A percentile compares a stretch with the other conserved stretches of the same genome.
Conservation (phyloP, 1,140 invertebrate genomes). For the Muscidifurax raptorellus region DNA sequence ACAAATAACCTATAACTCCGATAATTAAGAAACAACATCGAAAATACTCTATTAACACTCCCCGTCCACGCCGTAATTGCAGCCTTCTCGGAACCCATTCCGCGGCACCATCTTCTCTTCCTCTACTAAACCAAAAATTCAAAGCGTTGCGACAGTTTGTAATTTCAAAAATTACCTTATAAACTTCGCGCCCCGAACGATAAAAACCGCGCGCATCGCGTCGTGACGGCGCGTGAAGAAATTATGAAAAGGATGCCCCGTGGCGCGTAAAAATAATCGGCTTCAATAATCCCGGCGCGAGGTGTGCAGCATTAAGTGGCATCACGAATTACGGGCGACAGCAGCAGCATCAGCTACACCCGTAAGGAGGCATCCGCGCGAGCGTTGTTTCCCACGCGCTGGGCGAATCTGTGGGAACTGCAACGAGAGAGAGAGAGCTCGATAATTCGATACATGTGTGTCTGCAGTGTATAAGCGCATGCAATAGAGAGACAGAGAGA, state of each 20-base stretch:
- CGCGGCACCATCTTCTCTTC: neutral
- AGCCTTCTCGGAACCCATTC: neutral
- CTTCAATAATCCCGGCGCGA: neutral
- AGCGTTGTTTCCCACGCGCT: constrained; percentile 39
- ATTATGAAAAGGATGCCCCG: neutral
- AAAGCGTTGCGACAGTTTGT: neutral
- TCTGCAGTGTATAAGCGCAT: neutral
- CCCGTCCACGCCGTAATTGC: neutral
- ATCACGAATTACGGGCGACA: constrained; percentile 3
- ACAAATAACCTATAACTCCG: too few relatives aligned
- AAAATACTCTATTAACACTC: too few relatives aligned
- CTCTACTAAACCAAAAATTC: too few relatives aligned
- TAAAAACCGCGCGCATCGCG: neutral
- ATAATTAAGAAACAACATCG: too few relatives aligned
- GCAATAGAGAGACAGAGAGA: neutral
- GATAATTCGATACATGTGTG: constrained; percentile 45
- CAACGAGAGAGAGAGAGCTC: neutral
- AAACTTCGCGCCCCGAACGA: neutral
- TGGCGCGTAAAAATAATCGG: neutral
- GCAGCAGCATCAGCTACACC: neutral
- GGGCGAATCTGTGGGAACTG: constrained; percentile 29
- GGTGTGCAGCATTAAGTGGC: neutral
- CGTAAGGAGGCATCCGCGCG: constrained; percentile 1
- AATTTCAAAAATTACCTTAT: neutral
- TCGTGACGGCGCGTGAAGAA: neutral